These are phyloP conservation scores for Tenthredo amoena DNA, from an alignment of 2,888 invertebrate species.

Conservation along the genomic window DNA sequence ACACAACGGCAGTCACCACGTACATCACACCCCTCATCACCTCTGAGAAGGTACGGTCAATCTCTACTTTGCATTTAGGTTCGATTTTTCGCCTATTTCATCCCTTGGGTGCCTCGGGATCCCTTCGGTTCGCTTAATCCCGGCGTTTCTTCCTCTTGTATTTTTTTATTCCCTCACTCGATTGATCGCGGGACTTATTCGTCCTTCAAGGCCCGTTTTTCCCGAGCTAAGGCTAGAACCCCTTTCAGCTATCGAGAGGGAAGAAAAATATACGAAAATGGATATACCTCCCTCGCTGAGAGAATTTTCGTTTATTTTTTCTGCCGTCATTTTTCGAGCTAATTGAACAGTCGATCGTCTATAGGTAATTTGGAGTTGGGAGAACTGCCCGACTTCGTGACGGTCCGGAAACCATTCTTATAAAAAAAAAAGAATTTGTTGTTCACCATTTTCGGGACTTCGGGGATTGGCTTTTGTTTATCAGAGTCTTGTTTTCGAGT, in stretches of 20 bases:
- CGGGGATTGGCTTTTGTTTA: neutral
- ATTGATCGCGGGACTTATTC: slow-evolving; percentile 11
- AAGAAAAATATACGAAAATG: slow-evolving; percentile 19
- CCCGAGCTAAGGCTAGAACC: neutral
- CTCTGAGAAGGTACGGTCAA: slow-evolving; percentile 75
- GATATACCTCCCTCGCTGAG: neutral
- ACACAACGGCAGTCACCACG: slow-evolving; percentile 78
- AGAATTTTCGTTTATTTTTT: neutral
- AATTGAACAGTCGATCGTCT: neutral
- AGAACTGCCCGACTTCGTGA: neutral
- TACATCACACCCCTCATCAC: slow-evolving; percentile 78
- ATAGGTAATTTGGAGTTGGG: neutral
- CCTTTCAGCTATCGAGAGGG: slow-evolving; percentile 11
- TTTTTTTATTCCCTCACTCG: slow-evolving; percentile 54
- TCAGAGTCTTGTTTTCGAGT: slow-evolving; percentile 42
- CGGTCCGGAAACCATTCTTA: neutral
- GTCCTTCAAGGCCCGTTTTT: neutral
- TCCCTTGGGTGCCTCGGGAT: neutral
- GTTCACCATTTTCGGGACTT: neutral
- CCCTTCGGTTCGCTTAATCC: slow-evolving; percentile 58
- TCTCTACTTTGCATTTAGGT: slow-evolving; percentile 17
- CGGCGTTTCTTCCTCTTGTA: slow-evolving; percentile 59
- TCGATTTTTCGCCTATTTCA: slow-evolving; percentile 6
- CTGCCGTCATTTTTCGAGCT: neutral
- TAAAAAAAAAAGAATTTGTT: neutral